Evolutionary conservation across 2,113 vertebrate genomes (phyloP), one percentile per base, ranked within the genome.

Genomic region (Nycticebus coucang): DNA sequence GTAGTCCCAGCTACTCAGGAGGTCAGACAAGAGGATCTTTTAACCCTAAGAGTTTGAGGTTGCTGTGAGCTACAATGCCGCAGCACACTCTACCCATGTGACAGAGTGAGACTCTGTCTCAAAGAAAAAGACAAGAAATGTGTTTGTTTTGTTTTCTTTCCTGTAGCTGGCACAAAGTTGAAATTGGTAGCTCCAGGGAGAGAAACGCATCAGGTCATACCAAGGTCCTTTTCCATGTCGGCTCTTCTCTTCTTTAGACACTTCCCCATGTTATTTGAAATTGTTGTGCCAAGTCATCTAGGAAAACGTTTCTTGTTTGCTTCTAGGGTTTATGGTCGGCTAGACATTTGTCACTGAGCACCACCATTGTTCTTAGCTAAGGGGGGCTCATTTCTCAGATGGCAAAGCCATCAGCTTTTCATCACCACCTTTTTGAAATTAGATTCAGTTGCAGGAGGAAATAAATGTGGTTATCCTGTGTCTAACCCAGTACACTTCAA

Each of bases 151-250:
- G 45, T 53, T 62, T 86, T 37, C 60, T 82, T 4, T 50, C 45
- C 11, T 53, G 3, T 5, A 14, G 4, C 8, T 60, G 60, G n/a
- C 8, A 1, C 18, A 33, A 28, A 82, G 30, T 13, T 30, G 57
- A 72, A 33, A 19, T 60, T 5, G 55, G 17, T 55, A n/a, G 33
- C 35, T 64, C 26, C 3, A 21, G 60, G 45, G 14, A 53, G 35
- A 66, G 33, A 71, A 21, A 22, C 66, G 30, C 33, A 1, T 55
- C 11, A 1, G 13, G 7, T 59, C 64, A 15, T 28, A 10, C 33
- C 7, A 15, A 87, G 66, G 8, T 37, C 45, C 45, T 21, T 0
- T 35, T 6, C 2, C 1, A 2, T 41, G 6, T 9, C n/a, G 2
- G 1, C 14, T 21, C 3, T 53, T 28, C n/a, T 79, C 17, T 13